Conservation (phyloP, 92 coral and sea anemone genomes). For the Galaxea fascicularis region DNA sequence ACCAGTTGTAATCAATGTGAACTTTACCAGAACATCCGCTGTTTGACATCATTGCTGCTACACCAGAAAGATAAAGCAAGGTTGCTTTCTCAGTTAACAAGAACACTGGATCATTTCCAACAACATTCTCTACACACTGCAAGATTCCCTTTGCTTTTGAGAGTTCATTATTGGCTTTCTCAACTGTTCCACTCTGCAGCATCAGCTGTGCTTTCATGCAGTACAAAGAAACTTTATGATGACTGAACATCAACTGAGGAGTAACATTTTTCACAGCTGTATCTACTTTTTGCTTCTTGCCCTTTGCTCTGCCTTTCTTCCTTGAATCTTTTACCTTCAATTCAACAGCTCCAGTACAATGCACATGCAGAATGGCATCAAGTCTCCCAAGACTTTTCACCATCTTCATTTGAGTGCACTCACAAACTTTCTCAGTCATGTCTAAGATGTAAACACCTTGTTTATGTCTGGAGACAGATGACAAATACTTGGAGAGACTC, state of each 20-base stretch:
- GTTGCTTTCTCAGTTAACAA: constrained; percentile 51
- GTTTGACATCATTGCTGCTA: neutral
- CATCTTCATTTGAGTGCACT: constrained; percentile 46
- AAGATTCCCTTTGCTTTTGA: constrained; percentile 66
- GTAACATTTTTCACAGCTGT: neutral
- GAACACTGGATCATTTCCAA: constrained; percentile 41
- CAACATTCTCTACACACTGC: constrained; percentile 27
- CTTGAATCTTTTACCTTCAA: constrained; percentile 20
- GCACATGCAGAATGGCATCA: neutral
- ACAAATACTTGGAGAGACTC: constrained; percentile 63
- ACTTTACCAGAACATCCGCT: neutral
- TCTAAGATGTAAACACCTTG: constrained; percentile 51
- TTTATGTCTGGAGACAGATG: constrained; percentile 45
- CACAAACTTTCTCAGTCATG: constrained; percentile 60
- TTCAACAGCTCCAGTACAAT: neutral
- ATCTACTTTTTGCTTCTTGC: constrained; percentile 31
- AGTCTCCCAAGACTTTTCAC: constrained; percentile 56
- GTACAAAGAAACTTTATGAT: constrained; percentile 35
- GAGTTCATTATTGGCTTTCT: constrained; percentile 65
- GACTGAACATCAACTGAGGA: constrained; percentile 67
- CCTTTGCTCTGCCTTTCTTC: constrained; percentile 65
- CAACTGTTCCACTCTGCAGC: constrained; percentile 54
- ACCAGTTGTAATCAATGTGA: constrained; percentile 20
- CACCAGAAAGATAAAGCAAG: constrained; percentile 59
- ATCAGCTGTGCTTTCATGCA: constrained; percentile 64